Evolutionary conservation across 2,113 vertebrate species (phyloP).

Genomic region (Misgurnus anguillicaudatus): DNA sequence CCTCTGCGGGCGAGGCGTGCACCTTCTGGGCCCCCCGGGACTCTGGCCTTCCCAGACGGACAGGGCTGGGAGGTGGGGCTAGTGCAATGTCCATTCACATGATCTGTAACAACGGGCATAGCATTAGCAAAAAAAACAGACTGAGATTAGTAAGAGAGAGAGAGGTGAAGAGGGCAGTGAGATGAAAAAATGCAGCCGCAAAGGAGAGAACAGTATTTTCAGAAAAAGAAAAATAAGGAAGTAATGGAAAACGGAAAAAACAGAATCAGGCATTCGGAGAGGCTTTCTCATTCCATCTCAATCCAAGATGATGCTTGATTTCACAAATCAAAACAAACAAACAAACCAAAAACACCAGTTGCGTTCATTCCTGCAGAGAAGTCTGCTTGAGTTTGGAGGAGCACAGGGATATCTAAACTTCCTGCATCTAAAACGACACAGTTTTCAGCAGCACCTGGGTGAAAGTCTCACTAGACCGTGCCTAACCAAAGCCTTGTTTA

Average conservation of each 20-base stretch:
- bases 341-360: not conserved
- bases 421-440: slow-evolving; percentile 1
- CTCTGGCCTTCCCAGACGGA: slow-evolving; percentile 83
- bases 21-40: slow-evolving; percentile 87
- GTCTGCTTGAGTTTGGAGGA: not conserved
- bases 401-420: not conserved
- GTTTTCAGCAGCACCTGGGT: not conserved
- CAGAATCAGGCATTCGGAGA: slow-evolving; percentile 44
- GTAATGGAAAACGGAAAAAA: slow-evolving; percentile 49
- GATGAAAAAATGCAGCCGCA: slow-evolving; percentile 22
- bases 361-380: slow-evolving; percentile 3
- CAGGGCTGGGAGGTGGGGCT: slow-evolving; percentile 92
- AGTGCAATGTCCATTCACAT: slow-evolving; percentile 97
- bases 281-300: slow-evolving; percentile 59
- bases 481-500: not conserved
- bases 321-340: not conserved
- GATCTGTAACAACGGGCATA: slow-evolving; percentile 86
- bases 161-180: slow-evolving; percentile 37
- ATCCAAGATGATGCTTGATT: not conserved
- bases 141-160: slow-evolving; percentile 43
- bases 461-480: not conserved
- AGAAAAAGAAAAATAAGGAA: slow-evolving; percentile 22
- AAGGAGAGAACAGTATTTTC: slow-evolving; percentile 32
- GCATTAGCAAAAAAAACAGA: slow-evolving; percentile 70
- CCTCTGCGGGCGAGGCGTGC: slow-evolving; percentile 89